These are phyloP conservation scores for Neuroterus valhalla DNA, from an alignment of 1,140 invertebrate genomes.

Conservation along the genomic window DNA sequence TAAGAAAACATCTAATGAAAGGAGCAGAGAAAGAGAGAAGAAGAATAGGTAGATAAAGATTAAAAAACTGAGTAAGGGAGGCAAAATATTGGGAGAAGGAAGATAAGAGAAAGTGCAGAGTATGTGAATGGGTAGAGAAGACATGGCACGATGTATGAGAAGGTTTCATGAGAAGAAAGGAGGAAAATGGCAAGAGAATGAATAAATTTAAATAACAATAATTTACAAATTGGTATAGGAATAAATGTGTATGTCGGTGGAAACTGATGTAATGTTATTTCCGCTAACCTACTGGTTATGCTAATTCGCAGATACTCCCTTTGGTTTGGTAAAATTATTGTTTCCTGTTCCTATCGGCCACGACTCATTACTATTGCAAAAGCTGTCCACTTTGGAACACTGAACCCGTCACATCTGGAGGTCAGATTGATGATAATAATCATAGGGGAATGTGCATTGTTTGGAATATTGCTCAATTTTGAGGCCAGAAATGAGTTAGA, in stretches of 20 bases:
- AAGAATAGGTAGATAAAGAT: too few relatives aligned
- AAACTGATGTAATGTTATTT: conserved; percentile 1
- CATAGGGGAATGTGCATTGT: conserved; percentile 87
- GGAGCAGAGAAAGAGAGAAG: too few relatives aligned
- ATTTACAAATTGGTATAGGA: neutral
- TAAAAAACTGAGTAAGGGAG: too few relatives aligned
- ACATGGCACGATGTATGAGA: too few relatives aligned
- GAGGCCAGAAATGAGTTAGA: conserved; percentile 6
- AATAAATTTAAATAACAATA: neutral
- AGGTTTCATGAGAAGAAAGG: too few relatives aligned
- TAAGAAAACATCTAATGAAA: too few relatives aligned
- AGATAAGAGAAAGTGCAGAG: too few relatives aligned
- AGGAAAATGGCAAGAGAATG: neutral
- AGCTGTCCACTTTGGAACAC: conserved; percentile 85
- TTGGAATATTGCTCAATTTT: conserved; percentile 88
- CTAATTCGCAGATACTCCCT: conserved; percentile 20
- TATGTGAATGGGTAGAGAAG: too few relatives aligned
- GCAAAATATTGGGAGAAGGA: too few relatives aligned
- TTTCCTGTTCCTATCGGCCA: conserved; percentile 2
- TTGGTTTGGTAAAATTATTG: conserved; percentile 23
- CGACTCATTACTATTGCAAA: conserved; percentile 74
- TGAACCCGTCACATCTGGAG: conserved; percentile 83
- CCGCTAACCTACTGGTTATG: conserved; percentile 22
- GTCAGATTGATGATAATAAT: conserved; percentile 82
- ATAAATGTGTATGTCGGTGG: neutral